Evolutionary conservation across 2,113 vertebrate species (phyloP).

Genomic region (Eulemur macaco): DNA sequence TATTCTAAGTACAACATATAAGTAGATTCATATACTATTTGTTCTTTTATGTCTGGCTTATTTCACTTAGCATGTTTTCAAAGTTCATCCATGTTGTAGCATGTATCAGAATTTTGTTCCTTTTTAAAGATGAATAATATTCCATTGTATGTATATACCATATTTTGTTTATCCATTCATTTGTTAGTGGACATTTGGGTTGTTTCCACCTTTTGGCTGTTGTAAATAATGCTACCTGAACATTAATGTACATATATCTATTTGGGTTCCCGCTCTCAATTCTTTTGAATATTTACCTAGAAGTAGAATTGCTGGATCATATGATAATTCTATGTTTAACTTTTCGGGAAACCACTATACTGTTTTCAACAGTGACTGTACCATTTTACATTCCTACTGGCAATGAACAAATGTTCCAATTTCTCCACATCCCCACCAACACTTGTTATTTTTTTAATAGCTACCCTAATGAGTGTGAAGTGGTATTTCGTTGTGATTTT

Average conservation of each 20-base stretch:
- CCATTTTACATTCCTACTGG: not conserved
- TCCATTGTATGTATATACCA: not conserved
- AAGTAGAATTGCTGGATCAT: not conserved
- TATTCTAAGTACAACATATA: not conserved
- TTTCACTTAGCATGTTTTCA: constrained; percentile 22
- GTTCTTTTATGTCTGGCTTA: not conserved
- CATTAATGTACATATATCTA: not conserved
- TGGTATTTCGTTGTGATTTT: not conserved
- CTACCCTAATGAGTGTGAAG: not conserved
- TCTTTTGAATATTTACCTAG: not conserved
- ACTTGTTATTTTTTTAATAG: not conserved
- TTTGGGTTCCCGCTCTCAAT: not conserved
- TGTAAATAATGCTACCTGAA: not conserved
- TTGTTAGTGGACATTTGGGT: not conserved
- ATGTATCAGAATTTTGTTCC: not conserved
- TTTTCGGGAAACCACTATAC: not conserved
- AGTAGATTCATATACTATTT: not conserved
- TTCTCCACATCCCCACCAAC: not conserved
- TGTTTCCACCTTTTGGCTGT: not conserved
- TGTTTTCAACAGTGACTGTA: not conserved
- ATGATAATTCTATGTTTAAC: not conserved
- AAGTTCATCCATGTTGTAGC: not conserved
- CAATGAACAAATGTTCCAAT: not conserved
- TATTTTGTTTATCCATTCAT: not conserved
- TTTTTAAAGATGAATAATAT: not conserved